A percentile compares a stretch with the other conserved stretches of the same genome.
Evolutionary conservation across 1,140 invertebrate genomes (phyloP).

Genomic region (Lepidotrigona ventralis): DNA sequence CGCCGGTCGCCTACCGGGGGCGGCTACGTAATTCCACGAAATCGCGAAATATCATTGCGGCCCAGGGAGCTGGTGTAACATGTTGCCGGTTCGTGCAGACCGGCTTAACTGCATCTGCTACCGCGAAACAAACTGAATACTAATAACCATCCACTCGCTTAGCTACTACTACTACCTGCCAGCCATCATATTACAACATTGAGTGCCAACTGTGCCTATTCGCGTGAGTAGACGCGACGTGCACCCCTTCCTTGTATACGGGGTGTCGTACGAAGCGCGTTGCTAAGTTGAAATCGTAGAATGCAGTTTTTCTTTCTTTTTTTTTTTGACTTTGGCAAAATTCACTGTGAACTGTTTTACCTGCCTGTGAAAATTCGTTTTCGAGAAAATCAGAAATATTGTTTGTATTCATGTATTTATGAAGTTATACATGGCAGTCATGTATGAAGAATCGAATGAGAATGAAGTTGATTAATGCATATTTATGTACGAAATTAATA

Average conservation of each 20-base stretch:
- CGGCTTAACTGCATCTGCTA: constrained; percentile 71
- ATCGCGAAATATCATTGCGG: constrained; percentile 59
- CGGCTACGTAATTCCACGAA: constrained; percentile 29
- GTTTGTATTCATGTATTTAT: too few species aligned
- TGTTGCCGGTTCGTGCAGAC: constrained; percentile 56
- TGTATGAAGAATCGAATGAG: too few species aligned
- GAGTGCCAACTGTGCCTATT: constrained; percentile 60
- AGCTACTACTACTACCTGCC: constrained; percentile 14
- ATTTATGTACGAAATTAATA: too few species aligned
- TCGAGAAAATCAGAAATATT: too few species aligned
- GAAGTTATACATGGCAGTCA: too few species aligned
- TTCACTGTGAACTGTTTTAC: too few species aligned
- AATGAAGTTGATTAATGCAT: too few species aligned
- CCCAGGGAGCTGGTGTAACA: constrained; percentile 44
- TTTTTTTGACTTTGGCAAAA: too few species aligned
- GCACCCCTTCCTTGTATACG: neutral
- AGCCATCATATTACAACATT: constrained; percentile 55
- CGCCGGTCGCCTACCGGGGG: neutral
- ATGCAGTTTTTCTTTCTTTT: too few species aligned
- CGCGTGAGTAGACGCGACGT: constrained; percentile 14
- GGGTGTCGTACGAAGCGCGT: neutral
- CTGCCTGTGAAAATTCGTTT: too few species aligned
- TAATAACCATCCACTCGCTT: constrained; percentile 62
- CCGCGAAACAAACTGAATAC: constrained; percentile 72
- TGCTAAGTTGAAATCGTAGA: too few species aligned